Percentiles rank a stretch among this genome's conserved stretches.
Conservation (phyloP, 1,140 invertebrate species). For the Polyergus mexicanus region DNA sequence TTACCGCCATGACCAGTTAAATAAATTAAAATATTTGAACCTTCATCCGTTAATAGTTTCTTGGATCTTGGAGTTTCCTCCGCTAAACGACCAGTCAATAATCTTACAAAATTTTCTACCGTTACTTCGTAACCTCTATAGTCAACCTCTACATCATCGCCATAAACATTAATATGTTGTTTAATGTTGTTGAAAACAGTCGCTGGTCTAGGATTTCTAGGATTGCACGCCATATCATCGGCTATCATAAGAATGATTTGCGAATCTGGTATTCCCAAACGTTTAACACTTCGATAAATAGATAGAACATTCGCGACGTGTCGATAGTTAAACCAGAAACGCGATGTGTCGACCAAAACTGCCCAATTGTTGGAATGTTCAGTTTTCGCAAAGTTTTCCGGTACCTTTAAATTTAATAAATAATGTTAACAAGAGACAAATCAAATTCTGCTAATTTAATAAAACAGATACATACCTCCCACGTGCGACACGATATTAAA, state of each 20-base stretch:
- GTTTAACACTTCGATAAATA: conserved; percentile 98
- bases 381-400: conserved; percentile 84
- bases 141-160: conserved; percentile 99
- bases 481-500: neutral
- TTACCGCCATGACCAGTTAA: conserved; percentile 99
- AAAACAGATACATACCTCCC: conserved; percentile 43
- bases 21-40: conserved; percentile 99
- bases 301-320: conserved; percentile 99
- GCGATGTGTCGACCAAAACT: conserved; percentile 98
- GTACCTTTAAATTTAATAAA: conserved; percentile 77
- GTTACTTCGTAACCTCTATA: conserved; percentile 99
- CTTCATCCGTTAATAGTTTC: conserved; percentile 97
- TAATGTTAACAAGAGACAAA: neutral
- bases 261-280: conserved; percentile 98
- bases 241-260: conserved; percentile 99
- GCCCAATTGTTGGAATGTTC: conserved; percentile 99
- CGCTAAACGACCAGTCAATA: conserved; percentile 96
- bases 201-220: conserved; percentile 98
- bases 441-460: neutral
- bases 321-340: conserved; percentile 99
- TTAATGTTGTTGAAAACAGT: conserved; percentile 99
- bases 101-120: conserved; percentile 99
- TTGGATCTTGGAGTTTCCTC: conserved; percentile 98
- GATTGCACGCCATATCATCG: conserved; percentile 99
- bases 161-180: conserved; percentile 99